A percentile compares a stretch with the other conserved stretches of the same genome.
Evolutionary conservation across 2,113 vertebrate species (phyloP).

Genomic region (Felis catus): F.catus_Fca126_mat1.0 CM031414.1:55877001-55877500

Average conservation of each 20-base stretch:
- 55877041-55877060: accelerated
- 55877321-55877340: neutral
- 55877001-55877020: neutral
- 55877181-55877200: neutral
- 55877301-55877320: neutral
- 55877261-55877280: neutral
- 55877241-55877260: neutral
- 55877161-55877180: neutral
- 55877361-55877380: neutral
- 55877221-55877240: neutral
- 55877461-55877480: accelerated
- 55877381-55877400: neutral
- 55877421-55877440: accelerated
- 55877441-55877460: neutral
- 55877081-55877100: neutral
- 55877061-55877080: neutral
- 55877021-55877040: neutral
- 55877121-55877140: neutral
- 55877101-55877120: neutral
- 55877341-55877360: neutral
- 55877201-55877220: neutral
- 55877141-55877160: neutral
- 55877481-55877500: neutral
- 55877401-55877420: neutral
- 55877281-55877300: neutral